Percentiles rank a stretch among this genome's conserved stretches.
Evolutionary conservation across 2,113 vertebrate genomes (phyloP).

Genomic region (Emydocephalus ijimae): DNA sequence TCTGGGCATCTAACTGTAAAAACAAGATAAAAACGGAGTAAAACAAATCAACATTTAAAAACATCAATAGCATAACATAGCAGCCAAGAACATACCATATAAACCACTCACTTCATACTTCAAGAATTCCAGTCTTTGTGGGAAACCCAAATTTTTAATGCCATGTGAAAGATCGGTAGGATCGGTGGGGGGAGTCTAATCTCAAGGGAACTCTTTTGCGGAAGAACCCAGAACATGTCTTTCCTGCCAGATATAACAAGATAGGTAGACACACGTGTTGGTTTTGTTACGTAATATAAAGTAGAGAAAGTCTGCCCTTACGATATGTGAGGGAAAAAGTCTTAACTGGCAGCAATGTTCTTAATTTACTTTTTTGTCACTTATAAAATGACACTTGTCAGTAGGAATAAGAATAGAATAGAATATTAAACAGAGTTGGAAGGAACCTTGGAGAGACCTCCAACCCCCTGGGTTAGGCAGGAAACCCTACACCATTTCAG

Average conservation of each 20-base stretch:
- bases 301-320: not conserved
- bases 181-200: not conserved
- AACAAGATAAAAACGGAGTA: not conserved
- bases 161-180: not conserved
- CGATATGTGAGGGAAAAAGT: not conserved
- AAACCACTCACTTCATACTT: too few relatives aligned
- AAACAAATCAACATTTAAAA: not conserved
- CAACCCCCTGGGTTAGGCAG: too few relatives aligned
- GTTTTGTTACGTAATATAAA: not conserved
- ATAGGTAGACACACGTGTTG: not conserved
- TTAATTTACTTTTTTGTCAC: not conserved
- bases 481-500: too few relatives aligned
- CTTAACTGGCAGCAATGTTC: not conserved
- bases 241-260: not conserved
- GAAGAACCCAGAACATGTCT: not conserved
- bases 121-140: not conserved
- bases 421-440: too few relatives aligned
- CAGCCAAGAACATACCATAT: not conserved
- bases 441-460: too few relatives aligned
- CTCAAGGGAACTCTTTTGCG: not conserved
- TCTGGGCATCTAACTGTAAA: not conserved
- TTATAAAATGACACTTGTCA: not conserved
- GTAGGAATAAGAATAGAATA: too few relatives aligned
- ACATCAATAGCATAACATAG: not conserved
- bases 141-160: not conserved